Evolutionary conservation across 2,113 vertebrate species (phyloP).

Genomic region (Hypomesus transpacificus): DNA sequence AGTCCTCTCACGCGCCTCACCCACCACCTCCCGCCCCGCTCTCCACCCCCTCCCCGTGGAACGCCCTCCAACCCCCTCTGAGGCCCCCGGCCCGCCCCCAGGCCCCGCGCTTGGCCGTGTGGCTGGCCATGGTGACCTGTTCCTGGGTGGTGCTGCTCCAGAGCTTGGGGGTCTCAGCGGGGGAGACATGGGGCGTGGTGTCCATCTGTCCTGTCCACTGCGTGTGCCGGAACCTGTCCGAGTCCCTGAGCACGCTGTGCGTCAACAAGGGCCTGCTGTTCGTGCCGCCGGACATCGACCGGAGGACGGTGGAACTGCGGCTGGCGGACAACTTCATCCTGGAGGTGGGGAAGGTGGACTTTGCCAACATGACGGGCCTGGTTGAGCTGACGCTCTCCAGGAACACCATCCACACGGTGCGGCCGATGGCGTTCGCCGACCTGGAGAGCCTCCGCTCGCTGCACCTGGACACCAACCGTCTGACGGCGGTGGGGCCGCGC

Average conservation of each 20-base stretch:
- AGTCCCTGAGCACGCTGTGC: conserved; percentile 88
- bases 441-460: conserved; percentile 86
- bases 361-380: conserved; percentile 86
- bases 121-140: conserved; percentile 39
- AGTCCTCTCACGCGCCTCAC: background rate
- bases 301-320: conserved; percentile 85
- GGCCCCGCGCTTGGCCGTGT: background rate
- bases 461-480: conserved; percentile 85
- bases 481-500: conserved; percentile 75
- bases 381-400: conserved; percentile 88
- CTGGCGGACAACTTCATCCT: conserved; percentile 91
- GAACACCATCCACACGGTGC: conserved; percentile 84
- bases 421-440: conserved; percentile 82
- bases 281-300: conserved; percentile 84
- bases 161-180: conserved; percentile 50
- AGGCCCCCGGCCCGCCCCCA: background rate
- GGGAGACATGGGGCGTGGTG: conserved; percentile 78
- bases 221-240: conserved; percentile 87
- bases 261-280: conserved; percentile 90
- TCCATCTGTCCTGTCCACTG: conserved; percentile 85
- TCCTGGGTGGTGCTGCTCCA: conserved; percentile 22
- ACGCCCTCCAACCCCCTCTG: background rate
- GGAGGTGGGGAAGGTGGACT: conserved; percentile 79
- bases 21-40: background rate
- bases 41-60: background rate